A percentile compares a stretch with the other conserved stretches of the same genome.
Conservation (phyloP, 53 echinoderm and acorn worm genomes). For the Paelopatides confundens region DNA sequence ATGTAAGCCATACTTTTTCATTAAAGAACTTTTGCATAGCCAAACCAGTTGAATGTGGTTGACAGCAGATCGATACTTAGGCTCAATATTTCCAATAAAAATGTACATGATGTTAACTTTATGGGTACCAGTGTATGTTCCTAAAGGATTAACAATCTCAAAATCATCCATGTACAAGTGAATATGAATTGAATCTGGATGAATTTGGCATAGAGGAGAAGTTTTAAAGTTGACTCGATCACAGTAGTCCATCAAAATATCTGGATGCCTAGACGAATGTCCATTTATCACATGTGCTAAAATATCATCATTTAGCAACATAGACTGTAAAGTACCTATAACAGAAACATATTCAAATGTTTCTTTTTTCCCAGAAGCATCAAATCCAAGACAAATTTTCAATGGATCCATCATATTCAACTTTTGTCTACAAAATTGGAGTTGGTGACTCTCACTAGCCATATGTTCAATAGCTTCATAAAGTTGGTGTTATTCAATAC, state of each 20-base stretch:
- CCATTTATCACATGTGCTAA: conserved; percentile 19
- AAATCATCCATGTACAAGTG: conserved; percentile 24
- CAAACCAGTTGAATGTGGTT: conserved; percentile 21
- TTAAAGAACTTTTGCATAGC: conserved; percentile 2
- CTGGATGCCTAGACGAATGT: background rate
- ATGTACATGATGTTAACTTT: conserved; percentile 16
- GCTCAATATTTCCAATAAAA: background rate
- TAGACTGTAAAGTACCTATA: background rate
- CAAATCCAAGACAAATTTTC: background rate
- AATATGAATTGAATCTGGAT: conserved; percentile 1
- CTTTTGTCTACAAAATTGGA: conserved; percentile 16
- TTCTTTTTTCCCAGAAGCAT: background rate
- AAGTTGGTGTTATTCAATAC: background rate
- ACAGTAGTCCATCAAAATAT: conserved; percentile 16
- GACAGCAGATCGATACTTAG: background rate
- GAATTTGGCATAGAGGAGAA: background rate
- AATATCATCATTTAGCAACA: background rate
- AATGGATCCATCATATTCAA: background rate
- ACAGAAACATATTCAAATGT: conserved; percentile 4
- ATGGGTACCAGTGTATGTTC: background rate
- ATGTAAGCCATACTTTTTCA: conserved; percentile 23
- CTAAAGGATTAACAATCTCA: conserved; percentile 1
- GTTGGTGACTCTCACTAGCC: background rate
- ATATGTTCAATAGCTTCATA: background rate
- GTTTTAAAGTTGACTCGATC: conserved; percentile 9